These are phyloP conservation scores for Heterodera filipjevi DNA, from an alignment of 2,888 invertebrate genomes.

Conservation along the genomic window DNA sequence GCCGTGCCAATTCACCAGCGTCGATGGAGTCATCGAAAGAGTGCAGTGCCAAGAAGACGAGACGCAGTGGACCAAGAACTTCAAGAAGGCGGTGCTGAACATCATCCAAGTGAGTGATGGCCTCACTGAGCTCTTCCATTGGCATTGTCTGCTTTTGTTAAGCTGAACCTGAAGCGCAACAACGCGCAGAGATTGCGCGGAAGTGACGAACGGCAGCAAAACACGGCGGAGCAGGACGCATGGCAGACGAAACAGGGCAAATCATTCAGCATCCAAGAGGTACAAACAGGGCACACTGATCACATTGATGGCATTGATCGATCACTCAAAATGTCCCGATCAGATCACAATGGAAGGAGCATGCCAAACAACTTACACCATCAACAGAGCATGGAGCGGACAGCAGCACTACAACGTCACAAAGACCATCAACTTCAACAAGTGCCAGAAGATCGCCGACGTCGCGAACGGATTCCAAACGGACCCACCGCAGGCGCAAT, in stretches of 20 bases:
- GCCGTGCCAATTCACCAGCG: slow-evolving; percentile 35
- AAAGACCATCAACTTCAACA: slow-evolving; percentile 67
- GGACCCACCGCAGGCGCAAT: slow-evolving; percentile 33
- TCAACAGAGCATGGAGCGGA: slow-evolving; percentile 31
- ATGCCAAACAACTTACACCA: slow-evolving; percentile 38
- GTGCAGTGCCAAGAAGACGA: slow-evolving; percentile 40
- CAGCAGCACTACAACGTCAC: slow-evolving; percentile 60
- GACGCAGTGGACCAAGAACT: slow-evolving; percentile 55
- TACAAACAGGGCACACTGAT: too few species aligned
- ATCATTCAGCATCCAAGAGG: slow-evolving; percentile 37
- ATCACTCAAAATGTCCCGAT: slow-evolving; percentile 9
- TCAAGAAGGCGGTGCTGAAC: slow-evolving; percentile 60
- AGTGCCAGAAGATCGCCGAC: slow-evolving; percentile 64
- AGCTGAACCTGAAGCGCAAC: slow-evolving; percentile 41
- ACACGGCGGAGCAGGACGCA: slow-evolving; percentile 16
- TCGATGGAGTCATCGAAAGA: slow-evolving; percentile 42
- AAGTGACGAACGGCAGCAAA: slow-evolving; percentile 14
- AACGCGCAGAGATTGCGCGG: slow-evolving; percentile 19
- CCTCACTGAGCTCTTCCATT: not conserved
- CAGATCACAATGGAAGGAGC: slow-evolving; percentile 38
- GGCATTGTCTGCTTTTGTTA: not conserved
- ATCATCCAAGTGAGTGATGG: slow-evolving; percentile 28
- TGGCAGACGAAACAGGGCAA: slow-evolving; percentile 25
- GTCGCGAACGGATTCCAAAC: slow-evolving; percentile 41
- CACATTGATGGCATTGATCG: too few species aligned